Evolutionary conservation across 1,140 invertebrate species (phyloP), one percentile per base, ranked within the genome.

Genomic region (Littorina saxatilis): DNA sequence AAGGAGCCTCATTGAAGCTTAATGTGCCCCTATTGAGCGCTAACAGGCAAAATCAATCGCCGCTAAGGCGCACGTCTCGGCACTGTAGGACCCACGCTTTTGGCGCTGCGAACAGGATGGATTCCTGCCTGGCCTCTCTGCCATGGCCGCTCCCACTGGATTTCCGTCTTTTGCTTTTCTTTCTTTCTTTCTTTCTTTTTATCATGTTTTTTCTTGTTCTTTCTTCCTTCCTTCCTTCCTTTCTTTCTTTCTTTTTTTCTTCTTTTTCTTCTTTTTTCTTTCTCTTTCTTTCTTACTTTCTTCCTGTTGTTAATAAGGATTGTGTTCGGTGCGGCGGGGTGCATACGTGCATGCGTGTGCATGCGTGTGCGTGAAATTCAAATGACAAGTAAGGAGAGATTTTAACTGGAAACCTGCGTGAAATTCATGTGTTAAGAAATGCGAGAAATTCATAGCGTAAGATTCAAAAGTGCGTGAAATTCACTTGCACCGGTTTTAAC

Each of bases 1-100:
- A 78, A 63, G 35, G 75, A 63, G 75, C 35, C 75, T 63, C 75
- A 78, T 78, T 63, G 75, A 78, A 58, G 75, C 75, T 40, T 78
- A 78, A 78, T 78, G 75, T 58, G 32, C 75, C 75, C 75, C 75
- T 63, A 78, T 78, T 78, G 75, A 78, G 58, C 58, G 58, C 55
- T 63, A 78, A 78, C 55, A 43, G 75, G 75, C 55, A 76, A 78
- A 78, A 78, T 78, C 75, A 78, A 78, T 78, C 55, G 75, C 39
- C 55, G 63, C 75, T 78, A 78, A 37, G 39, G 52, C 55, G 75
- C 63, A 58, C 50, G 39, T 63, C 32, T 55, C 32, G 13, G 63
- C 23, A n/a, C 11, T 61, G 58, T 20, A 47, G 52, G 37, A 58
- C 55, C 75, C 55, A 35, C 37, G 58, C 40, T n/a, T 63, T 74